Percentiles rank a stretch among this genome's conserved stretches.
Conservation (phyloP, 2,113 vertebrate species). For the Callorhinus ursinus region DNA sequence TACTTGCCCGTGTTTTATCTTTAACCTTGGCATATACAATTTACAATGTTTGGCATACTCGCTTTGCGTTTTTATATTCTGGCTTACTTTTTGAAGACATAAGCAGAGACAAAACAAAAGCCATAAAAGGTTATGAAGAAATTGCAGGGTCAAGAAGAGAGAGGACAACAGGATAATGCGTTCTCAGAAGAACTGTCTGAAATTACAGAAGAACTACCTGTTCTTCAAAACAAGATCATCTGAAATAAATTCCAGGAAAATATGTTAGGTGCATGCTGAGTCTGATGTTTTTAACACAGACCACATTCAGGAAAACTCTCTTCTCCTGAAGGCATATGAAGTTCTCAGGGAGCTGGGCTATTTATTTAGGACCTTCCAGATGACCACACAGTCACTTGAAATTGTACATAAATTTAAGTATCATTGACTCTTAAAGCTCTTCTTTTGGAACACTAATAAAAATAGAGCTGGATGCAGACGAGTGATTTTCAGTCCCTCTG, state of each 20-base stretch:
- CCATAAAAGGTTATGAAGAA: conserved; percentile 58
- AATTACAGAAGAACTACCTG: conserved; percentile 58
- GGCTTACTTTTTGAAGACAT: conserved; percentile 54
- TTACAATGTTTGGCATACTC: conserved; percentile 21
- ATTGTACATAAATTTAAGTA: not conserved
- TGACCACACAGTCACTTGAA: not conserved
- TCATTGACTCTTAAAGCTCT: not conserved
- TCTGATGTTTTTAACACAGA: not conserved
- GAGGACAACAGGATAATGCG: conserved; percentile 39
- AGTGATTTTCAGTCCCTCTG: not conserved
- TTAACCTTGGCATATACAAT: not conserved
- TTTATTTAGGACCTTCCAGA: not conserved
- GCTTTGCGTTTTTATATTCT: conserved; percentile 54
- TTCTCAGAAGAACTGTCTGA: conserved; percentile 49
- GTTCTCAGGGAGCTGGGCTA: not conserved
- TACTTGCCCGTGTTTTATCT: conserved; percentile 28
- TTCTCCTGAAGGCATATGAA: not conserved
- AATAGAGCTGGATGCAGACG: not conserved
- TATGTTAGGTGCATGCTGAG: not conserved
- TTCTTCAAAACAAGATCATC: conserved; percentile 72
- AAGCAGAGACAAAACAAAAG: conserved; percentile 59
- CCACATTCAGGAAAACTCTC: not conserved
- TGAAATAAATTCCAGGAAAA: conserved; percentile 58
- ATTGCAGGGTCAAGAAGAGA: conserved; percentile 9
- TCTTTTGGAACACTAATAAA: not conserved